Base-by-base conservation (phyloP, 2,797 vertebrate genomes). In the Siniperca undulata region DNA sequence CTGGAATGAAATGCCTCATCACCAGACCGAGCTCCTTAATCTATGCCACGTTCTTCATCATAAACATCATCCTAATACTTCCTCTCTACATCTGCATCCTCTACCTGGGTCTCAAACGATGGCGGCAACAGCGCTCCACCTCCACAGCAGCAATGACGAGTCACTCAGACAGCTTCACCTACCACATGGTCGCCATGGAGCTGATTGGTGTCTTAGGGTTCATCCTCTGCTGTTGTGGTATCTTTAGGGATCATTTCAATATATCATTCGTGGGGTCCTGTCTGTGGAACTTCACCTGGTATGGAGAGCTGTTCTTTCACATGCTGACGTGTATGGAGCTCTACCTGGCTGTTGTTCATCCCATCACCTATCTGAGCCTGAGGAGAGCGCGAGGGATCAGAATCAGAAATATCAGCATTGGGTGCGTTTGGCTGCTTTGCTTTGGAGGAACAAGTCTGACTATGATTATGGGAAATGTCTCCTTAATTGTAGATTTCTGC, bases 321-420 rank as follows among this genome's bases (percentile, higher is more conserved):
- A 1, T 74, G 4, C 24, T 82, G 16, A 82, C 77, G 59, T 86
- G 83, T 55, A 10, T 78, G 52, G 81, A 84, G 20, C 80, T 24
- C 38, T 88, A 88, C 78, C 27, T 89, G 69, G 83, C 85, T 44
- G 85, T 72, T 0, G 60, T 82, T 44, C 74, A 80, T 38, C 83
- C 86, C 40, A 13, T 88, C 55, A 78, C 40, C 14, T 89, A 89
- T 40, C 10, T 74, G 0, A 46, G 30, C 11, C 69, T 88, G 81
- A 84, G 27, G 14, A 62, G 40, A 14, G 0, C 34, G 40, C 56
- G 61, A 22, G 48, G 81, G 11, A 30, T 82, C 73, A 69, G 66
- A 20, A 52, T 83, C 70, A 86, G 83, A 74, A 82, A 84, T 7
- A 6, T 85, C 19, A 36, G 7, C 55, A 61, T 48, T 4, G 59